Evolutionary conservation across 2,888 invertebrate species (phyloP).

Genomic region (Carcina quercana): DNA sequence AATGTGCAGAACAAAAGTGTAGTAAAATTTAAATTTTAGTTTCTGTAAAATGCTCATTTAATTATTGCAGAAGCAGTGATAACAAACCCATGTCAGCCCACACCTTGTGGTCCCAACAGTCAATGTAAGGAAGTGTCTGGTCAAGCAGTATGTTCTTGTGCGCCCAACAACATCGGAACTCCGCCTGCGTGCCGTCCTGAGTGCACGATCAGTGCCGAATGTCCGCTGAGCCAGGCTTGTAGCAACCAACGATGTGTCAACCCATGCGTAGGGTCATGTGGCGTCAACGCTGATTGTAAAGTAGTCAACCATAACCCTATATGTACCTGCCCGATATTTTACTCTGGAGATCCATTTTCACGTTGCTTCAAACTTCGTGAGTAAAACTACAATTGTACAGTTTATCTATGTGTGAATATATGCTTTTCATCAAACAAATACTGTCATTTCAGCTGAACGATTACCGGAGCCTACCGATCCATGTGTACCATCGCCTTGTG

Average conservation of each 20-base stretch:
- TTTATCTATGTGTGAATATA: background rate
- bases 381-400: slow-evolving; percentile 24
- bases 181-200: slow-evolving; percentile 83
- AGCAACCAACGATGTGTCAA: slow-evolving; percentile 80
- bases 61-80: slow-evolving; percentile 61
- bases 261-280: slow-evolving; percentile 84
- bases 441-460: slow-evolving; percentile 57
- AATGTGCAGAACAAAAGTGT: background rate
- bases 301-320: slow-evolving; percentile 86
- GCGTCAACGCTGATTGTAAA: slow-evolving; percentile 81
- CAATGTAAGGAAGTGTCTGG: slow-evolving; percentile 76
- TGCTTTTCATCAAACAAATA: too few species aligned
- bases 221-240: slow-evolving; percentile 81
- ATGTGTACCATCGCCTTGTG: slow-evolving; percentile 86
- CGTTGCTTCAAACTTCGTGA: slow-evolving; percentile 74
- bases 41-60: background rate
- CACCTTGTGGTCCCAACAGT: slow-evolving; percentile 79
- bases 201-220: slow-evolving; percentile 82
- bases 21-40: too few species aligned
- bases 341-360: slow-evolving; percentile 79
- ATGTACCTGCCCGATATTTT: slow-evolving; percentile 78
- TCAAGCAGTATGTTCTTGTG: slow-evolving; percentile 82
- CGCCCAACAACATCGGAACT: slow-evolving; percentile 76
- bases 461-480: slow-evolving; percentile 73
- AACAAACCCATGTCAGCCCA: slow-evolving; percentile 75